These are phyloP conservation scores for Pachyseris speciosa DNA, from an alignment of 64 coral and sea anemone species.

Conservation along the genomic window DNA sequence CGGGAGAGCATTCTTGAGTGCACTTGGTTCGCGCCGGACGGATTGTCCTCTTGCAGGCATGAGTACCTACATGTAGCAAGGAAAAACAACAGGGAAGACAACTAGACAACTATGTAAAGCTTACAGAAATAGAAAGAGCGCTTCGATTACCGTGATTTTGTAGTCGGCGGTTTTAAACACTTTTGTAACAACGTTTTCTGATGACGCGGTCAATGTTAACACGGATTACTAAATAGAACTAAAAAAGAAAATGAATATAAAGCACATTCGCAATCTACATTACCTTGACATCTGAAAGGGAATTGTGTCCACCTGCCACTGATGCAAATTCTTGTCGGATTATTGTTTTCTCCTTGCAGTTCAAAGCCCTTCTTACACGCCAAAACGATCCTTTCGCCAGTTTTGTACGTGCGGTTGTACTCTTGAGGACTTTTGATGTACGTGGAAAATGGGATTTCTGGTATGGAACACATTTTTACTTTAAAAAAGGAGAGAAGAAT, in stretches of 20 bases:
- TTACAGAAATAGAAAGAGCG: background rate
- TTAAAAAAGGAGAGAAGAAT: too few relatives aligned
- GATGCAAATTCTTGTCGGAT: slow-evolving; percentile 17
- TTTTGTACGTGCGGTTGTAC: background rate
- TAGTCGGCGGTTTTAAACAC: background rate
- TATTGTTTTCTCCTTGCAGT: background rate
- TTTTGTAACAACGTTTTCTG: background rate
- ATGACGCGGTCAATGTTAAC: background rate
- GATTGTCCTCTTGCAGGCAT: slow-evolving; percentile 54
- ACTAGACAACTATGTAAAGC: background rate
- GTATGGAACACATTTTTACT: slow-evolving; percentile 17
- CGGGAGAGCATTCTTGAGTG: slow-evolving; percentile 44
- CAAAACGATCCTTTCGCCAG: slow-evolving; percentile 5
- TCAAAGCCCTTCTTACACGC: slow-evolving; percentile 23
- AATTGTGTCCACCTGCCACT: slow-evolving; percentile 30
- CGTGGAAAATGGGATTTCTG: background rate
- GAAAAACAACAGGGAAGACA: background rate
- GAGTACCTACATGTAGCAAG: slow-evolving; percentile 30
- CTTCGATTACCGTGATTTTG: background rate
- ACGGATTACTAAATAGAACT: too few relatives aligned
- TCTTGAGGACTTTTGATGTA: background rate
- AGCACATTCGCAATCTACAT: background rate
- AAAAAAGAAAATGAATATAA: background rate
- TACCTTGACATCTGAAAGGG: slow-evolving; percentile 35
- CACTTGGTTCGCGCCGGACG: slow-evolving; percentile 54